These are phyloP conservation scores for Resseliella maxima DNA, from an alignment of 2,888 invertebrate species.

Conservation along the genomic window DNA sequence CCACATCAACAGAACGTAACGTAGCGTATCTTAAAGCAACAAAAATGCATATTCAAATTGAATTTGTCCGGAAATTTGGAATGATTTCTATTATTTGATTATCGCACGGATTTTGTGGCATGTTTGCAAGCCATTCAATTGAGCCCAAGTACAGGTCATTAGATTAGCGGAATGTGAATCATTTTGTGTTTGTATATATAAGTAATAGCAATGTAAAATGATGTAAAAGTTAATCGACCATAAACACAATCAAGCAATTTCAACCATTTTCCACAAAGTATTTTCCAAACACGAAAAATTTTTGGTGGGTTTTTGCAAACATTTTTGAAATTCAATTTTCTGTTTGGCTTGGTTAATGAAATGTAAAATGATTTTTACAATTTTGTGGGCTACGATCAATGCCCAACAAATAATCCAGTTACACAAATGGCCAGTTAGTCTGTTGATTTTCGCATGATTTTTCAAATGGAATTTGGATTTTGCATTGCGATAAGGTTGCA, in stretches of 20 bases:
- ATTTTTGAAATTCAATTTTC: neutral
- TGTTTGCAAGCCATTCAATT: neutral
- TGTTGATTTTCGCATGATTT: neutral
- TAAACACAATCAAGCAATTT: neutral
- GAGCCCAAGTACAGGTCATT: neutral
- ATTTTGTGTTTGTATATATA: neutral
- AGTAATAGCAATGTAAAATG: neutral
- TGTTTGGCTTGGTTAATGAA: neutral
- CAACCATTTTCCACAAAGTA: neutral
- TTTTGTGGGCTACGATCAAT: neutral
- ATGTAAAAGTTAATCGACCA: slow-evolving; percentile 25
- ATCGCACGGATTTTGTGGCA: slow-evolving; percentile 35
- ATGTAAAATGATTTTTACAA: slow-evolving; percentile 14
- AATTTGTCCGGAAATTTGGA: neutral
- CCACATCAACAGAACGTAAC: neutral
- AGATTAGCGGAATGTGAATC: neutral
- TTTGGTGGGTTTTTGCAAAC: neutral
- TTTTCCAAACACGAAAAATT: neutral
- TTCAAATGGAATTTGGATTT: neutral
- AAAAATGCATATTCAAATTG: slow-evolving; percentile 7
- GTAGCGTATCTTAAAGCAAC: too few species aligned
- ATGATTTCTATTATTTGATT: neutral
- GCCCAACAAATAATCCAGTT: neutral
- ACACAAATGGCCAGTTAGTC: neutral
- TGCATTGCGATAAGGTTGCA: neutral